Conservation (phyloP, 2,113 vertebrate species). For the Nothoprocta pentlandii region DNA sequence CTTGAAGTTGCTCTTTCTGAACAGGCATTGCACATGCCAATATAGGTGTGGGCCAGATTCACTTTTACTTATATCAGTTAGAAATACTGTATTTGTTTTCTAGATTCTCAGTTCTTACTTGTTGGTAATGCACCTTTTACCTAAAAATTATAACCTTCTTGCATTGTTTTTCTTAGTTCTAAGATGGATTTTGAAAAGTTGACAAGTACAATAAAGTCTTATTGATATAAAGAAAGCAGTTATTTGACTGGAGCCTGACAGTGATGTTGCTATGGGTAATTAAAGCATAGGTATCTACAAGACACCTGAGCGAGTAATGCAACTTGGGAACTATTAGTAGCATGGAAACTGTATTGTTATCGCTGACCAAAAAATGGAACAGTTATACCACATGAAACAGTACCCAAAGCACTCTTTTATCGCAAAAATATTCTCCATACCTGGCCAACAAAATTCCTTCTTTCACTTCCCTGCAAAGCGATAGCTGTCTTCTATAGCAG, state of each 20-base stretch:
- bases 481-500: neutral
- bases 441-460: neutral
- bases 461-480: neutral
- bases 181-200: neutral
- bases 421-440: neutral
- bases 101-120: neutral
- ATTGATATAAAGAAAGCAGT: neutral
- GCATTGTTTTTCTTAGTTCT: neutral
- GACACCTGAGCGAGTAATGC: neutral
- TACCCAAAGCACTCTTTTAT: neutral
- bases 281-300: neutral
- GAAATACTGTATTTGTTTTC: neutral
- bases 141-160: neutral
- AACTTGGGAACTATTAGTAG: neutral
- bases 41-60: neutral
- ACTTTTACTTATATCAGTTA: neutral
- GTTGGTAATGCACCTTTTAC: neutral
- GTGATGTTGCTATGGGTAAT: neutral
- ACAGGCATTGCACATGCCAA: neutral
- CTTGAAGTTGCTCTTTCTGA: neutral
- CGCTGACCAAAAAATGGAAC: neutral
- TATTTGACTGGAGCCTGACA: neutral
- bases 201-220: neutral
- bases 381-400: no score
- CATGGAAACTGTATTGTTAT: neutral